Conservation (phyloP, 1,140 invertebrate genomes). For the Drosophila lowei region DNA sequence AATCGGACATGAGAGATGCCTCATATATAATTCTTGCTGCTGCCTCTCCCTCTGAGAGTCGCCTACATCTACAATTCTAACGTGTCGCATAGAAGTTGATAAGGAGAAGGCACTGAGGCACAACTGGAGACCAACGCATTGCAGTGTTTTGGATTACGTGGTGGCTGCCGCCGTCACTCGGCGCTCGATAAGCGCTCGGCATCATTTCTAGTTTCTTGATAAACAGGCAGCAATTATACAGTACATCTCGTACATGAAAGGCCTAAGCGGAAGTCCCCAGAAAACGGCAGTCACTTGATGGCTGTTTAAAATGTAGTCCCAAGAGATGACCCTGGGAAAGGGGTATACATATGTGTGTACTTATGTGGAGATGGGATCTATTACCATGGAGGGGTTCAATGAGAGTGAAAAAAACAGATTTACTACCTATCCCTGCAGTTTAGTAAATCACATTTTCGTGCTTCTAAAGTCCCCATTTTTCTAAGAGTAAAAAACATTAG, state of each 20-base stretch:
- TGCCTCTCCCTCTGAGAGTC: not conserved
- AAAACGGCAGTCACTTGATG: constrained; percentile 2
- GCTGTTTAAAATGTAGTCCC: constrained; percentile 8
- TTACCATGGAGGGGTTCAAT: too few relatives aligned
- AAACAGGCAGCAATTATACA: constrained; percentile 30
- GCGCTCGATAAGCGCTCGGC: constrained; percentile 48
- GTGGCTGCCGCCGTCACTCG: too few relatives aligned
- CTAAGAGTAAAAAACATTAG: too few relatives aligned
- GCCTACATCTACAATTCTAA: not conserved
- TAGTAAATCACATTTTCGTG: too few relatives aligned
- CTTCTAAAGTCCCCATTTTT: too few relatives aligned
- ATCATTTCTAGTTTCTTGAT: constrained; percentile 45
- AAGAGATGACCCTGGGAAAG: constrained; percentile 1
- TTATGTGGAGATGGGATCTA: not conserved
- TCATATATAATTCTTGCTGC: not conserved
- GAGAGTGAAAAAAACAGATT: too few relatives aligned
- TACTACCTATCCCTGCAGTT: too few relatives aligned
- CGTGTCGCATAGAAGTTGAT: constrained; percentile 16
- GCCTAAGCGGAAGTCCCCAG: constrained; percentile 34
- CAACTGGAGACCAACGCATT: constrained; percentile 25
- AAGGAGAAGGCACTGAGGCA: not conserved
- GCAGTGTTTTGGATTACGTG: constrained; percentile 25
- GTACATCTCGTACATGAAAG: not conserved
- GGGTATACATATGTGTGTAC: not conserved
- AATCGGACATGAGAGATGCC: not conserved